A percentile compares a stretch with the other conserved stretches of the same genome.
Conservation (phyloP, 2,888 invertebrate genomes). For the Patella ulyssiponensis region DNA sequence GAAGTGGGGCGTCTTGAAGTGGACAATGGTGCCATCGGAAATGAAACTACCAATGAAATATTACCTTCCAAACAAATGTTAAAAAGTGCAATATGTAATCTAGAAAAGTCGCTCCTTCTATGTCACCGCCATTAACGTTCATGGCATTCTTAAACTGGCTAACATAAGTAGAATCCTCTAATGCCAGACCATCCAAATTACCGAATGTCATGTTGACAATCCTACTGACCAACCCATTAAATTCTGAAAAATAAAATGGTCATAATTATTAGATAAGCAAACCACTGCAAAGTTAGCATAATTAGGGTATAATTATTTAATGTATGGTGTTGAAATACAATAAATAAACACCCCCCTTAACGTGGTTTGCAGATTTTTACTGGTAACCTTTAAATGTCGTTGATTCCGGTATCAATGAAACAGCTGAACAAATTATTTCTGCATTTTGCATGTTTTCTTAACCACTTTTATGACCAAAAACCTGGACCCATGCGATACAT, state of each 20-base stretch:
- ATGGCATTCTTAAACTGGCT: conserved; percentile 76
- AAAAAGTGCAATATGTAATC: conserved; percentile 77
- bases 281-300: background rate
- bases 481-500: no score
- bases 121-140: conserved; percentile 77
- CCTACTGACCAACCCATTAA: conserved; percentile 75
- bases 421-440: no score
- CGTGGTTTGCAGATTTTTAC: no score
- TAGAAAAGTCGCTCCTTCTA: conserved; percentile 75
- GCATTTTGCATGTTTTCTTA: no score
- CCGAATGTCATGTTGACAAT: conserved; percentile 75
- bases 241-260: conserved; percentile 70
- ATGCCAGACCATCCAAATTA: conserved; percentile 75
- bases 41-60: background rate
- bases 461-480: no score
- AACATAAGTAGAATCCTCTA: conserved; percentile 75
- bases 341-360: no score
- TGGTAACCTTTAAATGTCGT: no score
- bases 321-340: no score
- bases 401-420: no score
- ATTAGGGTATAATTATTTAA: background rate
- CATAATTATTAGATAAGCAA: background rate
- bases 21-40: no score
- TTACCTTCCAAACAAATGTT: conserved; percentile 77
- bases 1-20: no score